These are phyloP conservation scores for Drosophila busckii DNA, from an alignment of 1,140 invertebrate species.

Conservation along the genomic window DNA sequence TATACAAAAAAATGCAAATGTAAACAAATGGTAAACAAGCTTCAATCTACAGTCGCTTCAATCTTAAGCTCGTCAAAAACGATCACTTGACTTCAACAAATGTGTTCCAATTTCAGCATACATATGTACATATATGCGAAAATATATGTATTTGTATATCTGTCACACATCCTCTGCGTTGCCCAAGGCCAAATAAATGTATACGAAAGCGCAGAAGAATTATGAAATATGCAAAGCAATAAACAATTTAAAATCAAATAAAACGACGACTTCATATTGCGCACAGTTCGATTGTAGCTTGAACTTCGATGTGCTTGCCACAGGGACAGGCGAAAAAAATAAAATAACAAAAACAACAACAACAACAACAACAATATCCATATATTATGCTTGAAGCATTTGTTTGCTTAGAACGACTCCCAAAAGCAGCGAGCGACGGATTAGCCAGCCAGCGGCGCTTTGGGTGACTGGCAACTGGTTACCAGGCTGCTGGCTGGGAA, in stretches of 20 bases:
- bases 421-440: constrained; percentile 47
- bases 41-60: too few relatives aligned
- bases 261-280: constrained; percentile 70
- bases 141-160: neutral
- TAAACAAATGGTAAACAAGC: too few relatives aligned
- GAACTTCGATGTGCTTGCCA: constrained; percentile 30
- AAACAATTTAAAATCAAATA: constrained; percentile 76
- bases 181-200: constrained; percentile 26
- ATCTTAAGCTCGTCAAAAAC: too few relatives aligned
- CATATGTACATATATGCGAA: constrained; percentile 1
- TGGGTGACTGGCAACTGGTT: constrained; percentile 10
- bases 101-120: too few relatives aligned
- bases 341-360: constrained; percentile 8
- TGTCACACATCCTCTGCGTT: constrained; percentile 5
- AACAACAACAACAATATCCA: constrained; percentile 51
- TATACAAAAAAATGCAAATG: too few relatives aligned
- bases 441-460: too few relatives aligned
- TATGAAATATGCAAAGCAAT: constrained; percentile 76
- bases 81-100: too few relatives aligned
- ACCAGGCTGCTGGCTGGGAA: constrained; percentile 15
- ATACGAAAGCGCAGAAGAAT: constrained; percentile 35
- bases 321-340: constrained; percentile 31
- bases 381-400: constrained; percentile 73
- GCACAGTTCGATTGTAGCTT: constrained; percentile 49
- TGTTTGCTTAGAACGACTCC: constrained; percentile 73